These are phyloP conservation scores for Macrophya annulata DNA, from an alignment of 2,888 invertebrate species.

Conservation along the genomic window DNA sequence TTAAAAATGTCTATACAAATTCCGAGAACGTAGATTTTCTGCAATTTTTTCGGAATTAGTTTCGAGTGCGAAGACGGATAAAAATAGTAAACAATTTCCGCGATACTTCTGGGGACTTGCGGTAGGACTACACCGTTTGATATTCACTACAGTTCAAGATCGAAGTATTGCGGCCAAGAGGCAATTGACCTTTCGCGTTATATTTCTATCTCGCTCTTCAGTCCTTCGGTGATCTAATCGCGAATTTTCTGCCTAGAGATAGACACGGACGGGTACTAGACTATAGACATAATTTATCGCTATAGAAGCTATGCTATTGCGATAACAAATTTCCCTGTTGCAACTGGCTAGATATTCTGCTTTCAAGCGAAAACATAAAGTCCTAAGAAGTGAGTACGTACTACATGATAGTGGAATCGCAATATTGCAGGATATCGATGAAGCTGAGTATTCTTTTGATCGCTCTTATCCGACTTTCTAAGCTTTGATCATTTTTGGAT, in stretches of 20 bases:
- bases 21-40: neutral
- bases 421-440: neutral
- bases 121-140: neutral
- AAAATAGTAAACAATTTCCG: neutral
- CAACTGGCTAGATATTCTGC: neutral
- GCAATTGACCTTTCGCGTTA: slow-evolving; percentile 41
- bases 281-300: slow-evolving; percentile 24
- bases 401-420: neutral
- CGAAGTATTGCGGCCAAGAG: slow-evolving; percentile 41
- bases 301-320: neutral
- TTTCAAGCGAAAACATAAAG: neutral
- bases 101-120: neutral
- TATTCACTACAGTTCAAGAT: slow-evolving; percentile 47
- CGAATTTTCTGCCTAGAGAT: neutral
- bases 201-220: slow-evolving; percentile 28
- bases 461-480: too few relatives aligned
- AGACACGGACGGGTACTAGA: slow-evolving; percentile 6
- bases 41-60: neutral
- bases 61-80: neutral
- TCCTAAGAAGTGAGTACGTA: neutral
- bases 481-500: too few relatives aligned
- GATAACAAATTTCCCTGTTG: neutral
- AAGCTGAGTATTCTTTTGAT: neutral
- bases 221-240: slow-evolving; percentile 38
- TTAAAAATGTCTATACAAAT: neutral